Percentiles rank a stretch among this genome's conserved stretches.
These are phyloP conservation scores for Pollicipes pollicipes DNA, from an alignment of 1,140 invertebrate species.

Conservation along the genomic window DNA sequence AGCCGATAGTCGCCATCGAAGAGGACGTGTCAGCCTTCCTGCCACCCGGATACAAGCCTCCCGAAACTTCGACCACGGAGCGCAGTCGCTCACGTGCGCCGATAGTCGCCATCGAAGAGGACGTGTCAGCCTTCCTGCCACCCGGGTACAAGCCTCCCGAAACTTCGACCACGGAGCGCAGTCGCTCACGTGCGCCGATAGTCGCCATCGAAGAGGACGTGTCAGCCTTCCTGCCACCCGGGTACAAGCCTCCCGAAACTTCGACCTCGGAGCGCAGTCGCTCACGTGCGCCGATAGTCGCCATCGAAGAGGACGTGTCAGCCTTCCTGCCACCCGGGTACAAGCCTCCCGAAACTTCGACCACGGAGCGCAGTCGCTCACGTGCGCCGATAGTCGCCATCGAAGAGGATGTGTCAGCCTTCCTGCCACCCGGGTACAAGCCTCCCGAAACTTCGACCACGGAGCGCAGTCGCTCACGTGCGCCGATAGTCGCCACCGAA, in stretches of 20 bases:
- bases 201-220: conserved; percentile 29
- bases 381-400: too few species aligned
- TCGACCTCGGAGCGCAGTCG: too few species aligned
- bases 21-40: conserved; percentile 40
- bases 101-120: conserved; percentile 4
- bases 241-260: conserved; percentile 29
- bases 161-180: neutral
- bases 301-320: too few species aligned
- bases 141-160: conserved; percentile 4
- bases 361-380: too few species aligned
- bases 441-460: too few species aligned
- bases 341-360: too few species aligned
- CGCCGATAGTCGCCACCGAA: too few species aligned
- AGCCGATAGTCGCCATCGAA: conserved; percentile 6
- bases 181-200: neutral
- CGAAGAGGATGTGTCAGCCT: too few species aligned
- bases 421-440: too few species aligned
- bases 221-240: conserved; percentile 41
- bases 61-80: conserved; percentile 8
- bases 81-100: neutral
- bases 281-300: too few species aligned
- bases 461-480: too few species aligned
- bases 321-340: too few species aligned
- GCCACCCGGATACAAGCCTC: conserved; percentile 37
- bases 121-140: conserved; percentile 9